Base-by-base conservation (phyloP, 2,797 vertebrate species). In the Rachycentron canadum region DNA sequence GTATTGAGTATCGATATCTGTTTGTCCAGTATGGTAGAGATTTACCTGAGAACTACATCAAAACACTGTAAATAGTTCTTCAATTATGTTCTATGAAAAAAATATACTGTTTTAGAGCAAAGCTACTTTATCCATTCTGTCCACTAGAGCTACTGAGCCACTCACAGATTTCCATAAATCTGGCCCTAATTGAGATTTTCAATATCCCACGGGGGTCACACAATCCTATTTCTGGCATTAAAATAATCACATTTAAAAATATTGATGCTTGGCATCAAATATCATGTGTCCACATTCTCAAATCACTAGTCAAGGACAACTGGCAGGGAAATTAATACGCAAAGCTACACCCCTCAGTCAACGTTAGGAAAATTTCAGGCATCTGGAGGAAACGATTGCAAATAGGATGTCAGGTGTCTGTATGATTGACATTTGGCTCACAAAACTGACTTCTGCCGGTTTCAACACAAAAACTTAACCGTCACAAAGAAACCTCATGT, bases 311-410 rank as follows among this genome's bases (percentile, higher is more conserved):
- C 76, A 79, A 78, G 82, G 72, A 85, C 76, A 65, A 65, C 72
- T 74, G 83, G 45, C 78, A 73, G 59, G 61, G 43, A 73, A 80
- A 90, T 89, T 84, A 85, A 55, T 69, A 79, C 66, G 69, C 84
- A 81, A 67, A 60, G 64, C 82, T 82, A 52, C 83, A 84, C 75
- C 79, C 65, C 68, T 91, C 82, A 83, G 76, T 91, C 89, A 81
- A 67, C 38, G 26, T 81, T 82, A 68, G 85, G 70, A 87, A 84
- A 83, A 86, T 85, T 86, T 65, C 69, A 86, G 83, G 76, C 82
- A 75, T 84, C 88, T 90, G 79, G 61, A 85, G 71, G 80, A 68
- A 86, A 86, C 67, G 74, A 90, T 91, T 91, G 86, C 85, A 89
- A 88, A 89, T 80, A 72, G 83, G 78, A 82, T 90, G 88, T 89